These are phyloP conservation scores for Leptocoma aspasia DNA, from an alignment of 2,113 vertebrate species.

Conservation along the genomic window DNA sequence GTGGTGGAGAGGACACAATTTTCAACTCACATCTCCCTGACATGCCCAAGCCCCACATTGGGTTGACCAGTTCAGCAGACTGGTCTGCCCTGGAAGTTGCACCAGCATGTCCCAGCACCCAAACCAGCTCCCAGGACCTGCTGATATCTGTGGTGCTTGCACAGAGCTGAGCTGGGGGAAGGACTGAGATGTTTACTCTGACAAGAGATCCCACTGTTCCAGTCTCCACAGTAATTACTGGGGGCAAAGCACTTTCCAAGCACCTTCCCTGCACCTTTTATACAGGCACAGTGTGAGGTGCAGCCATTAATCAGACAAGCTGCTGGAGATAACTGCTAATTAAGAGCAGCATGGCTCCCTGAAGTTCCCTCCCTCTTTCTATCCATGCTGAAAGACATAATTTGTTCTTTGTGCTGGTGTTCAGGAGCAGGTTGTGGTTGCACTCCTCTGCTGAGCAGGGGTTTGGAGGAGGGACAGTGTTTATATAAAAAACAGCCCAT, in stretches of 20 bases:
- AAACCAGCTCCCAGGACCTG: neutral
- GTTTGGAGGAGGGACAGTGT: neutral
- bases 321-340: conserved; percentile 34
- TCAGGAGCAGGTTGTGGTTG: neutral
- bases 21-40: accelerated
- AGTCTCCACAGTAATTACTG: neutral
- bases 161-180: neutral
- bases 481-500: neutral
- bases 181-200: neutral
- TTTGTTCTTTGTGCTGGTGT: neutral
- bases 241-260: neutral
- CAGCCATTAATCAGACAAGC: conserved; percentile 35
- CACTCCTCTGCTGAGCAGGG: neutral
- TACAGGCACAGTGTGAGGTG: neutral
- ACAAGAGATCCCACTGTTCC: neutral
- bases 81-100: neutral
- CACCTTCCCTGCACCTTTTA: conserved; percentile 20
- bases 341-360: neutral
- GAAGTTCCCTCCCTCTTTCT: neutral
- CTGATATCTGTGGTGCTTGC: accelerated
- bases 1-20: neutral
- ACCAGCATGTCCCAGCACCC: neutral
- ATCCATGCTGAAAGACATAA: neutral
- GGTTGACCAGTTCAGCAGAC: neutral
- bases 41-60: accelerated